Conservation (phyloP, 23 tunicate genomes). For the Oikopleura vanhoeffeni region DNA sequence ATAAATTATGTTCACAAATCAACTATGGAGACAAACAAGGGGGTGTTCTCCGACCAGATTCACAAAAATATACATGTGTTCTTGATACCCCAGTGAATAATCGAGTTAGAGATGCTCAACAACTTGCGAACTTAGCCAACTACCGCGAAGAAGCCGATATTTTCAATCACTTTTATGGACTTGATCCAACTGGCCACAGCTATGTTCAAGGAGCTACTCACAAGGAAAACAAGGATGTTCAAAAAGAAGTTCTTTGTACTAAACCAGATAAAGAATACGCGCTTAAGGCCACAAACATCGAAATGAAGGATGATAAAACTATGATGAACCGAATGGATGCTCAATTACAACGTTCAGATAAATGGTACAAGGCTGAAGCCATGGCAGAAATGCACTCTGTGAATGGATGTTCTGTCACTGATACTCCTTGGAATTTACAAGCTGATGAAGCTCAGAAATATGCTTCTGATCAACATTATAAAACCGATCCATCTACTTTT, state of each 20-base stretch:
- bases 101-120: slow-evolving; percentile 40
- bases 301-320: neutral
- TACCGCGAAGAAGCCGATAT: neutral
- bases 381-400: slow-evolving; percentile 9
- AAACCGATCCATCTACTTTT: neutral
- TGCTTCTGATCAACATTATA: neutral
- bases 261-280: neutral
- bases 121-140: slow-evolving; percentile 18
- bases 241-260: neutral
- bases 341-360: slow-evolving; percentile 39
- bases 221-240: neutral
- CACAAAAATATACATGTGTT: slow-evolving; percentile 23
- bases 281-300: neutral
- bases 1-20: neutral
- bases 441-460: neutral
- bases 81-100: slow-evolving; percentile 34
- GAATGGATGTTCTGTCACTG: neutral
- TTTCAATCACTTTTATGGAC: neutral
- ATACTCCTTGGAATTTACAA: neutral
- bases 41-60: slow-evolving; percentile 23
- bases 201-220: neutral
- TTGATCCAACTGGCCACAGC: neutral
- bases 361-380: slow-evolving; percentile 51
- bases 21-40: slow-evolving; percentile 35
- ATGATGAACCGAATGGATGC: neutral